Conservation (phyloP, 1,140 invertebrate genomes). For the Penaeus japonicus region DNA sequence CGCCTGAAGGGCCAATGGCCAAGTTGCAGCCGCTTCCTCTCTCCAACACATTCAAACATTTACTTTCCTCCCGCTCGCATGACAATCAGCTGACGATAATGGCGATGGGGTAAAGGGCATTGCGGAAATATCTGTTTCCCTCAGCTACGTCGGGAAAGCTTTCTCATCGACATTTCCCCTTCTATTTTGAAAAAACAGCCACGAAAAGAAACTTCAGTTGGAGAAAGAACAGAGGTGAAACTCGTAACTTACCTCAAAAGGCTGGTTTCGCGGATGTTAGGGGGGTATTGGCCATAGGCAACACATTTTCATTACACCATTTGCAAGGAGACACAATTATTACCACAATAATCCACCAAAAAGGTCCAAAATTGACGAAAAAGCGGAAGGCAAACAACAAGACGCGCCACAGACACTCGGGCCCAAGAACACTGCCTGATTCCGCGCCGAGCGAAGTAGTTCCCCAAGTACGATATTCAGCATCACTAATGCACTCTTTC, state of each 20-base stretch:
- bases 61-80: conserved; percentile 20
- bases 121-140: neutral
- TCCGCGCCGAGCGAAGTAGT: conserved; percentile 34
- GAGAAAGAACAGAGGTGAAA: conserved; percentile 33
- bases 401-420: conserved; percentile 51
- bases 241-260: conserved; percentile 43
- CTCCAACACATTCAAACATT: conserved; percentile 38
- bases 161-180: neutral
- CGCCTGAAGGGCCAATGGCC: conserved; percentile 48
- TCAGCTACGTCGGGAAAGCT: neutral
- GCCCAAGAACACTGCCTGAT: conserved; percentile 40
- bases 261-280: conserved; percentile 27
- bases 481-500: neutral
- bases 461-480: neutral
- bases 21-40: conserved; percentile 31
- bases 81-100: conserved; percentile 27
- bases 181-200: neutral
- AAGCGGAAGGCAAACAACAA: conserved; percentile 38
- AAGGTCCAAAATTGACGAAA: conserved; percentile 34
- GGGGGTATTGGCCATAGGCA: conserved; percentile 28
- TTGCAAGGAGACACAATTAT: neutral
- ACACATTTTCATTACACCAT: conserved; percentile 38
- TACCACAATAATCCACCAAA: neutral
- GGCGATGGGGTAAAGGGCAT: neutral
- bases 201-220: conserved; percentile 46